Evolutionary conservation across 2,113 vertebrate species (phyloP), one percentile per base, ranked within the genome.

Genomic region (Hippoglossus stenolepis): DNA sequence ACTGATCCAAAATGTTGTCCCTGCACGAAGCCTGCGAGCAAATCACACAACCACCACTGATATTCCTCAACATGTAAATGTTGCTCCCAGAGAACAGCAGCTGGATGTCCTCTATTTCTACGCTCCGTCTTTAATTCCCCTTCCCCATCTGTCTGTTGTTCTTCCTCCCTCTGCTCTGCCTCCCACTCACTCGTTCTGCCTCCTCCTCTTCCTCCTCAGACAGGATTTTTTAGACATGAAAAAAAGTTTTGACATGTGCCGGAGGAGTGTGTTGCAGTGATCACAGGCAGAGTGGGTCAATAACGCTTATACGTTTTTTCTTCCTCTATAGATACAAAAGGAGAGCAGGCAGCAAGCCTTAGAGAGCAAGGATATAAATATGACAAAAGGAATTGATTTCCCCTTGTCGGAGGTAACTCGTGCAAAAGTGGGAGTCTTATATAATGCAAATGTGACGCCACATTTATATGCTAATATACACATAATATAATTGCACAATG

Each of bases 391-490:
- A 86, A 91, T 89, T 83, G 80, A 93, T 92, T 93, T 91, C 82
- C 83, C 60, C 75, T 82, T 89, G 87, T 82, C 85, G 7, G 43
- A 84, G 83, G 88, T 86, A 88, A 85, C 79, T 83, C 72, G 84
- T 87, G 84, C 77, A 77, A 71, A 82, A 68, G 10, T 47, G 54
- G 53, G 63, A 45, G 38, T 83, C 85, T 86, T 84, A 51, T 18
- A 51, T 18, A 51, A 51, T 83, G 73, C 79, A 88, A 91, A 93
- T 87, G 90, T 85, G 89, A 92, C 85, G 73, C 80, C 86, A 90
- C 72, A 93, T 94, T 92, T 90, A 90, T 87, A 93, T 93, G 89
- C 85, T 90, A 92, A 93, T 92, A 75, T 80, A 80, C 76, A 86
- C 82, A 90, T 88, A 85, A 94, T 92, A 89, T 81, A 93, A 92